A percentile compares a stretch with the other conserved stretches of the same genome.
Conservation (phyloP, 2,888 invertebrate genomes). For the Campoplex nolae region DNA sequence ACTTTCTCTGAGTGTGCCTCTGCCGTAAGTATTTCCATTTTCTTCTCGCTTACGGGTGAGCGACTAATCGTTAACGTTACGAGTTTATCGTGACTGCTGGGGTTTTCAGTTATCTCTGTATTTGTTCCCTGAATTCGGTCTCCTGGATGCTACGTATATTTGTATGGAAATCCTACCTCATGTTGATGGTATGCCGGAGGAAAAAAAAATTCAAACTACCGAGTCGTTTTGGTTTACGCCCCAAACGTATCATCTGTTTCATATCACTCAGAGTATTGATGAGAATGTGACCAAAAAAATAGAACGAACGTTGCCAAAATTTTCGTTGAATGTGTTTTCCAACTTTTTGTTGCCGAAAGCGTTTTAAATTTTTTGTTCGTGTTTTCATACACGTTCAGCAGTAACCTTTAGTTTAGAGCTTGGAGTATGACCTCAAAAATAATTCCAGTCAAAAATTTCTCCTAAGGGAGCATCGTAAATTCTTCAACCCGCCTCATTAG, state of each 20-base stretch:
- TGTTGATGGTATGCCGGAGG: background rate
- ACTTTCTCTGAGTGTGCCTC: background rate
- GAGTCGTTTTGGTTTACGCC: conserved; percentile 27
- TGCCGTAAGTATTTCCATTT: conserved; percentile 12
- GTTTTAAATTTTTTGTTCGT: conserved; percentile 19
- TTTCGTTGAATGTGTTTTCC: background rate
- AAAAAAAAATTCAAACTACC: conserved; percentile 19
- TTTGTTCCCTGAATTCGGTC: conserved; percentile 16
- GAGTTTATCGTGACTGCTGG: background rate
- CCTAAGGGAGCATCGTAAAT: conserved; percentile 19
- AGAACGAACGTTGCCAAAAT: conserved; percentile 14
- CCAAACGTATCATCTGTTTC: conserved; percentile 48
- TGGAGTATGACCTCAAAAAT: background rate
- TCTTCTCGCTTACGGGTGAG: background rate
- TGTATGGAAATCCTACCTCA: conserved; percentile 30
- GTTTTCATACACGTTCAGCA: background rate
- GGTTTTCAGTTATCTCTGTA: background rate
- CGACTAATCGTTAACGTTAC: conserved; percentile 46
- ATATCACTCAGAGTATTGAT: conserved; percentile 26
- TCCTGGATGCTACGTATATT: conserved; percentile 26
- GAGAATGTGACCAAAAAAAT: conserved; percentile 16
- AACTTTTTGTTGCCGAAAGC: conserved; percentile 7
- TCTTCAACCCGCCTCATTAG: conserved; percentile 55
- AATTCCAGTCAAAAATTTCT: background rate
- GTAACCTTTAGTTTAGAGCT: conserved; percentile 6